Percentiles rank a stretch among this genome's conserved stretches.
These are phyloP conservation scores for Phalacrocorax pelagicus DNA, from an alignment of 2,113 vertebrate genomes.

Conservation along the genomic window DNA sequence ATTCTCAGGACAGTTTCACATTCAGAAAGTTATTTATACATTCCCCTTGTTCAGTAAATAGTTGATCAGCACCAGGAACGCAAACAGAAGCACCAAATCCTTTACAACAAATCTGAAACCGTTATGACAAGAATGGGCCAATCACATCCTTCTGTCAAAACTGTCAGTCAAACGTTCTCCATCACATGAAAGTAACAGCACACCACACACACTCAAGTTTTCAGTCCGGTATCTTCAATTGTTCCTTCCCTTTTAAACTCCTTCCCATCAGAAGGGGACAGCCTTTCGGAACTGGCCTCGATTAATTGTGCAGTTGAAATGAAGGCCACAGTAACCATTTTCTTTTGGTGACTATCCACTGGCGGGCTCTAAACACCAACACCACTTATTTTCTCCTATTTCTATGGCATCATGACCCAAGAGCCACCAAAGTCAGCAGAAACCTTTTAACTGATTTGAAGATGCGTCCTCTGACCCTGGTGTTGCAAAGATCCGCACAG, in stretches of 20 bases:
- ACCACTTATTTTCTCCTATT: neutral
- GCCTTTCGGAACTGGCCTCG: neutral
- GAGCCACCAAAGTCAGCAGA: neutral
- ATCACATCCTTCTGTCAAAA: neutral
- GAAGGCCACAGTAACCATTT: neutral
- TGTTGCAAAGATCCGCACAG: neutral
- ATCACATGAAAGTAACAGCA: neutral
- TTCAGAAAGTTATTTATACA: neutral
- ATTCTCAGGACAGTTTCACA: neutral
- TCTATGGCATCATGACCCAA: neutral
- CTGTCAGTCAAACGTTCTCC: neutral
- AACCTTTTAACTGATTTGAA: neutral
- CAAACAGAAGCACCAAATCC: neutral
- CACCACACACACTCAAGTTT: neutral
- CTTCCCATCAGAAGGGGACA: neutral
- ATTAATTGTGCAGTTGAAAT: neutral
- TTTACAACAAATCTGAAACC: neutral
- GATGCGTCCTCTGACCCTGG: neutral
- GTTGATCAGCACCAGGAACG: neutral
- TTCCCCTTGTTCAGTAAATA: neutral
- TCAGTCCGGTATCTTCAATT: neutral
- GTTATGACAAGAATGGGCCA: neutral
- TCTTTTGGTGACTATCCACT: neutral
- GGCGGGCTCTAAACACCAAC: neutral
- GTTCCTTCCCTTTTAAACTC: neutral